Base-by-base conservation (phyloP, 2,113 vertebrate genomes). In the Leptodactylus fuscus region DNA sequence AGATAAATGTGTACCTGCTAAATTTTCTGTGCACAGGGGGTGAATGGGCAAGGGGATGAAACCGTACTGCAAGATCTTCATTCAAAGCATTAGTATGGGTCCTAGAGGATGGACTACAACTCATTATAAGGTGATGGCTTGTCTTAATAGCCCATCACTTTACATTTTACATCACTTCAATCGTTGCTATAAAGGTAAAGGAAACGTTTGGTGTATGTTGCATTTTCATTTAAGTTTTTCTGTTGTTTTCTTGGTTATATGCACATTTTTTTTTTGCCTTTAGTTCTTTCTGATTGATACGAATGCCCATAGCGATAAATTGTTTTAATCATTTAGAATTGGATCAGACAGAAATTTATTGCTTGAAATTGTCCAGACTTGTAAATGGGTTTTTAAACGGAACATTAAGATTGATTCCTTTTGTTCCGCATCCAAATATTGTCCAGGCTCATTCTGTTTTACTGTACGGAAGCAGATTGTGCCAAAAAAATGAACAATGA, bases 401-500 rank as follows among this genome's bases (percentile, higher is more conserved):
- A 88, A 90, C 78, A 84, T 67, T 75, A 10, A 89, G 76, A 92
- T 91, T 91, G 91, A 91, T 89, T 88, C 86, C 75, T 0, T 71
- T 48, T 87, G 53, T 87, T 88, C 7, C 82, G 87, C 89, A 91
- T 91, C 89, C 87, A 90, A 92, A 87, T 86, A 73, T 62, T 69
- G 58, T 87, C 88, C 87, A 81, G 86, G 88, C 88, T 65, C 71
- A 84, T 87, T 89, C 90, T 91, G 87, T 8, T 12, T 91, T 91
- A 88, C 3, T 12, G 85, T 83, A 79, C 86, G 82, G 83, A 90
- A 88, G 89, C 91, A 91, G 91, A 89, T 89, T 90, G 83, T 91
- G 89, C 88, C 90, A 87, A 89, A 48, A n/a, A 89, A 88, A 9
- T 90, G 81, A 89, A 71, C 87, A 86, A 36, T 0, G 46, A 86